Evolutionary conservation across 2,888 invertebrate genomes (phyloP), one percentile per base, ranked within the genome.

Genomic region (Cotesia congregata): DNA sequence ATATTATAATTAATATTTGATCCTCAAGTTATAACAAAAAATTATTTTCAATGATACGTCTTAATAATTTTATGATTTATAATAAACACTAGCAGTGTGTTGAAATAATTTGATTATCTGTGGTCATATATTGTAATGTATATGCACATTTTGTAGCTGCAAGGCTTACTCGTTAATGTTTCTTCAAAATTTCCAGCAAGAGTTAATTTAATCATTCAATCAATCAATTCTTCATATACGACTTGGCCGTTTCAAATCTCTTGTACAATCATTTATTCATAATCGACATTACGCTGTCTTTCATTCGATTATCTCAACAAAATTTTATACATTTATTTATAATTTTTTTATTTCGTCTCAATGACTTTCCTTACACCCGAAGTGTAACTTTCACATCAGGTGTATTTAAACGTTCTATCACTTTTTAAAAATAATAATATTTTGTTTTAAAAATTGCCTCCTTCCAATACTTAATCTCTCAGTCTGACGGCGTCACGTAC

Each of bases 91-190:
- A 73, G 70, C 68, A 73, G 60, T 76, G 68, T 64, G n/a, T 65
- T 68, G 41, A 67, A 79, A 79, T 72, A 41, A 72, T 80, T 80
- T 80, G 80, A 80, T 80, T 79, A 80, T 80, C 78, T 75, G 77
- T 78, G 65, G 65, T 68, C 68, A 77, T 62, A 64, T 40, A 68
- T 41, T 38, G 40, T 30, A 9, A 64, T 70, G 41, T n/a, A 20
- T 60, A 20, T 60, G 30, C 39, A 50, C 59, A 69, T 71, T 62
- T 79, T 75, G 77, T 83, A 83, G 83, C 82, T 81, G 82, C 82
- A 83, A 85, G 83, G 81, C 83, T 83, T 75, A 74, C 71, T 68
- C 72, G 6, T 50, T 61, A 50, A 41, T 17, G 50, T 69, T 69
- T 41, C 77, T 75, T 67, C 40, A 15, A 62, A 40, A 62, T 30